Evolutionary conservation across 2,888 invertebrate species (phyloP).

Genomic region (Nemapogon koenigi): DNA sequence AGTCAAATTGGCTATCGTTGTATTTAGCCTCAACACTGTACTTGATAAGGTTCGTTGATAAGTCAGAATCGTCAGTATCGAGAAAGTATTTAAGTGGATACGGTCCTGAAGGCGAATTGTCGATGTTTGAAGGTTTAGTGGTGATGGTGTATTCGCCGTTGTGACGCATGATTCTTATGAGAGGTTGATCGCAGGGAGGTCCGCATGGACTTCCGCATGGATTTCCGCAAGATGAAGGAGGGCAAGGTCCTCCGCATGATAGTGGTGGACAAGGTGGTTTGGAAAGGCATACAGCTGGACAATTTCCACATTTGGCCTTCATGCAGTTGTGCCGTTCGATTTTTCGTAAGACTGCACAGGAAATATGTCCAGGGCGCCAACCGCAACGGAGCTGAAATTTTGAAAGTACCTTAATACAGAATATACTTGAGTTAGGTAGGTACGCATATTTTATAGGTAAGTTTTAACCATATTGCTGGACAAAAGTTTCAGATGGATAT

Average conservation of each 20-base stretch:
- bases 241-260: conserved; percentile 19
- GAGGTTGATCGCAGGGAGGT: conserved; percentile 29
- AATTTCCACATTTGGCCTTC: conserved; percentile 27
- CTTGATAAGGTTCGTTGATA: conserved; percentile 27
- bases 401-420: background rate
- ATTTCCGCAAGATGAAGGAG: conserved; percentile 20
- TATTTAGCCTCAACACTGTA: conserved; percentile 51
- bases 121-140: conserved; percentile 44
- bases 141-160: conserved; percentile 45
- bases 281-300: conserved; percentile 7
- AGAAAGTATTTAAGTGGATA: conserved; percentile 51
- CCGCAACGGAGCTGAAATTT: conserved; percentile 49
- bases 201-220: conserved; percentile 18
- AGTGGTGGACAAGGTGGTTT: conserved; percentile 5
- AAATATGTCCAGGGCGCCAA: conserved; percentile 57
- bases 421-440: background rate
- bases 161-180: conserved; percentile 43
- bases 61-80: conserved; percentile 23
- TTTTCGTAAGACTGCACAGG: conserved; percentile 41
- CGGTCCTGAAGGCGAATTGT: conserved; percentile 44
- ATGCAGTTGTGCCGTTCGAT: conserved; percentile 45
- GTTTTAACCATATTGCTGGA: too few relatives aligned
- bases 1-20: conserved; percentile 52
- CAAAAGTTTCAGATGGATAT: too few relatives aligned
- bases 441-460: background rate